phyloP scores from a whole-genome alignment of 2,888 invertebrate species.

The Apoda limacodes region DNA sequence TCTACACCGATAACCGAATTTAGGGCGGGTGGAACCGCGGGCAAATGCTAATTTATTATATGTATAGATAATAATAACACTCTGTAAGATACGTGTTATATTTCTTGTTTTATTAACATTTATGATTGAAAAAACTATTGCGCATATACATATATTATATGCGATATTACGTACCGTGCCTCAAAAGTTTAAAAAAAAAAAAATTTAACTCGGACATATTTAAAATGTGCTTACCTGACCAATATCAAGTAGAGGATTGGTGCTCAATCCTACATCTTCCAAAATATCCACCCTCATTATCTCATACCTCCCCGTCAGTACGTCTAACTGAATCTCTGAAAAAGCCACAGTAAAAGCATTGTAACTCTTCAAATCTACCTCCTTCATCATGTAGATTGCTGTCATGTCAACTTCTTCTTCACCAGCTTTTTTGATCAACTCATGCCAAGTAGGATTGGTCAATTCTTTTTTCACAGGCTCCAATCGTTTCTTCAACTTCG shows the following conservation, averaged over 20 bases:
- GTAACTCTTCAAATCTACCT: conserved; percentile 61
- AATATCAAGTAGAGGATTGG: conserved; percentile 75
- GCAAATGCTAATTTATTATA: no score
- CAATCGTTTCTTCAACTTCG: conserved; percentile 65
- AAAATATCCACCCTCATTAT: conserved; percentile 72
- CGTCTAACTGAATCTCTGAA: conserved; percentile 76
- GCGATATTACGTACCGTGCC: no score
- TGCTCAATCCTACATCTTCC: conserved; percentile 76
- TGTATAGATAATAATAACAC: no score
- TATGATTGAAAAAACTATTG: no score
- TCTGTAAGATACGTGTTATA: no score
- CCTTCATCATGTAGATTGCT: conserved; percentile 71
- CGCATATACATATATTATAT: no score
- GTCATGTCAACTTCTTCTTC: conserved; percentile 68
- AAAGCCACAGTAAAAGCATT: conserved; percentile 70
- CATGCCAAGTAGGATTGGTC: conserved; percentile 67
- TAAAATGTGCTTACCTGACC: no score
- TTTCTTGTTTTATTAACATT: no score
- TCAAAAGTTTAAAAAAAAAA: no score
- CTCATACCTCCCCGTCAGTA: conserved; percentile 76
- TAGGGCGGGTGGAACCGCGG: no score
- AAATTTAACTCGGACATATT: no score
- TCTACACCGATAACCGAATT: no score
- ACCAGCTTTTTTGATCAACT: conserved; percentile 67
- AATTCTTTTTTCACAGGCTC: conserved; percentile 61